Evolutionary conservation across 2,888 invertebrate species (phyloP), one percentile per base, ranked within the genome.

Genomic region (Branchellion lobata): DNA sequence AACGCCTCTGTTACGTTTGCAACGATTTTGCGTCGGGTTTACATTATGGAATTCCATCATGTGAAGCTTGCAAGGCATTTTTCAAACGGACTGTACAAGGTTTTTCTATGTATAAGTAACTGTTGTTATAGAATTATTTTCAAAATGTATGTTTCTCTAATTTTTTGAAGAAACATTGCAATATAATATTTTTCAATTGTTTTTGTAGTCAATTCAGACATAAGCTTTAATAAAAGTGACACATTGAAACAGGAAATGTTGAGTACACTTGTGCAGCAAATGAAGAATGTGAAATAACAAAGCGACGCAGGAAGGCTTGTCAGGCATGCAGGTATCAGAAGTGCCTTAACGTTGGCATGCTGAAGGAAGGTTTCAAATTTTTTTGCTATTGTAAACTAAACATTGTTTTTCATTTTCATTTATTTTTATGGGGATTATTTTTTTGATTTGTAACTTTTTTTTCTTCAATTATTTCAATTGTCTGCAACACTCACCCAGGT

Each of bases 21-120:
- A 96, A 96, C 0, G 96, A 97, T 87, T 92, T 94, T 0, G 96
- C 96, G 0, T 96, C 96, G 0, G 96, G 96, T 51, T 96, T 96
- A 88, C 97, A 97, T 82, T 87, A 87, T 81, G 87, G 97, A 0
- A 96, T 97, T 0, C 96, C 96, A 65, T 96, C 96, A 74, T 97
- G 97, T 87, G 97, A 97, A 88, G 97, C 96, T 8, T 97, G 97
- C 89, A 97, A 97, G 90, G 97, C 96, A 76, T 97, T 97, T 90
- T 97, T 97, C 88, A 97, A 97, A 89, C 91, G 97, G 87, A 97
- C 96, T 80, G 96, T 97, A 90, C 96, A 97, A 92, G 96, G 93
- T 92, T 90, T 83, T n/a, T 18, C 21, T 27, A 24, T n/a, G n/a
- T n/a, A n/a, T n/a, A n/a, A n/a, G n/a, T n/a, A n/a, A n/a, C n/a